Base-by-base conservation (phyloP, 1,140 invertebrate species). In the Achatina immaculata region DNA sequence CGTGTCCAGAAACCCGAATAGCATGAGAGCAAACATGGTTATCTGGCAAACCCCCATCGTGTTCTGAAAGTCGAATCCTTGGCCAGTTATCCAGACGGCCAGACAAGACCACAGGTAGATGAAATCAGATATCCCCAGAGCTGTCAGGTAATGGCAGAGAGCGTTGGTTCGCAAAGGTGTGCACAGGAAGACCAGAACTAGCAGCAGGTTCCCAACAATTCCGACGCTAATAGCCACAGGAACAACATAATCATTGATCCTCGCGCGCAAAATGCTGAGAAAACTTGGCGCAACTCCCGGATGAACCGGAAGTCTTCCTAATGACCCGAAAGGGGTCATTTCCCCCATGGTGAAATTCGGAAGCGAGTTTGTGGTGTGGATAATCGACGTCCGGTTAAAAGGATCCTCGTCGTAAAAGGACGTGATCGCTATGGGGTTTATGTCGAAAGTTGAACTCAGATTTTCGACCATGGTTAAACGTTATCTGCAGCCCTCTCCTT, bases 31-130 rank as follows among this genome's bases (percentile, higher is more conserved):
- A 65, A 84, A 86, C 6, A 77, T 77, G 4, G 83, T 84, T 1
- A 86, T 42, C 78, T 86, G 85, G 43, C 85, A 86, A 19, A 84
- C 69, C 14, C 85, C 85, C n/a, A 81, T 84, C 7, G 65, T 83
- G 73, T 76, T 82, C 74, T 83, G 83, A 24, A 86, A n/a, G 34
- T 80, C 65, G 38, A 71, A 69, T 0, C 82, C 76, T 42, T 81
- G 76, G 2, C 55, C 24, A 0, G 83, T 81, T 24, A 75, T 55
- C 85, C 85, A 85, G 21, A 78, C 19, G 16, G 83, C 79, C 16
- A 82, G 43, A 16, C 80, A 68, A 45, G 71, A 80, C 24, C 80
- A 11, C 21, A 84, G 66, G 55, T 83, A 83, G 31, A 82, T 66
- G 9, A 81, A 42, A 51, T 86, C 83, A 16, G 83, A 36, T 19